A percentile compares a stretch with the other conserved stretches of the same genome.
Evolutionary conservation across 2,113 vertebrate species (phyloP).

Genomic region (Cercopithecus mona): DNA sequence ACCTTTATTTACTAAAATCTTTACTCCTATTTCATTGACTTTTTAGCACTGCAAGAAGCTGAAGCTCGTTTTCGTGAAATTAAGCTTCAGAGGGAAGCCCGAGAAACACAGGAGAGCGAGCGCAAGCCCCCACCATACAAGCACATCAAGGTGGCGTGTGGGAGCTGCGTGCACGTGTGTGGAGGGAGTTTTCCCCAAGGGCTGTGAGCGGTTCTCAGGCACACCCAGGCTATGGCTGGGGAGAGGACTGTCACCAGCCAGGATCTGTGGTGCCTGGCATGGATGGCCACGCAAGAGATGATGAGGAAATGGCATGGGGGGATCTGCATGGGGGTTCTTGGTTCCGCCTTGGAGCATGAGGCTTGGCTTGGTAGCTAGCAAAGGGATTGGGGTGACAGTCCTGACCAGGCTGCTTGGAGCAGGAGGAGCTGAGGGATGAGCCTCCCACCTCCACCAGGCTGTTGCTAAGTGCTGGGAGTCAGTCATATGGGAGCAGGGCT

Average conservation of each 20-base stretch:
- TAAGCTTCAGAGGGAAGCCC: conserved; percentile 93
- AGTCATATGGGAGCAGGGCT: accelerated
- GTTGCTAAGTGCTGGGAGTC: background rate
- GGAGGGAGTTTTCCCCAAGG: background rate
- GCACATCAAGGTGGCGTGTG: conserved; percentile 92
- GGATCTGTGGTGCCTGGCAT: background rate
- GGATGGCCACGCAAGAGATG: background rate
- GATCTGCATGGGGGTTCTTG: too few relatives aligned
- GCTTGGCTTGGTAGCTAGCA: background rate
- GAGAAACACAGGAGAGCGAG: conserved; percentile 95
- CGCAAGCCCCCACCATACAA: conserved; percentile 97
- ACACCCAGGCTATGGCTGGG: background rate
- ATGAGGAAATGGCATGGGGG: too few relatives aligned
- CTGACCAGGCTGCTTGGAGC: background rate
- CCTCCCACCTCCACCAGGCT: accelerated
- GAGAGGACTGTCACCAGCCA: background rate
- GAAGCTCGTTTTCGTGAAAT: conserved; percentile 94
- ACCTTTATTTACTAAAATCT: accelerated
- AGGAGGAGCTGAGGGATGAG: background rate
- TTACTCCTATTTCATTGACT: background rate
- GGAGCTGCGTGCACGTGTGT: background rate
- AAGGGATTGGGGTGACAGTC: background rate
- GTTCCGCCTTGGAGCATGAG: background rate
- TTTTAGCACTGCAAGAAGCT: conserved; percentile 93
- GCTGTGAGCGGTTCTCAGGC: background rate